These are phyloP conservation scores for Corella eumyota DNA, from an alignment of 23 tunicate species.

Conservation along the genomic window DNA sequence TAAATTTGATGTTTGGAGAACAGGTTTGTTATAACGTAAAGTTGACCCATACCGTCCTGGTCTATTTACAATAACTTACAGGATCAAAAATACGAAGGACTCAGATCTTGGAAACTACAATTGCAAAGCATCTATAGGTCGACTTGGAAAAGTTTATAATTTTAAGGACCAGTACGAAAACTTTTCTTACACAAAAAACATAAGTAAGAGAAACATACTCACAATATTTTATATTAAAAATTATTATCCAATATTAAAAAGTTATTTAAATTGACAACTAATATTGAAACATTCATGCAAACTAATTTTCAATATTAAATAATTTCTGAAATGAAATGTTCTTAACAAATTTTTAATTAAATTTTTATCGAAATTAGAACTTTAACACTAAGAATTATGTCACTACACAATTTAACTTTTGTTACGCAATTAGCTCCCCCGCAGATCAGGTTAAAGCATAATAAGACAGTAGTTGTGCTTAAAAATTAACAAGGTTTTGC, in stretches of 20 bases:
- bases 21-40: constrained; percentile 7
- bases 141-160: constrained; percentile 1
- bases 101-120: constrained; percentile 36
- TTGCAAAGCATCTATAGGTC: constrained; percentile 30
- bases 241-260: neutral
- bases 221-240: neutral
- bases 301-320: no score
- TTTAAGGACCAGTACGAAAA: constrained; percentile 13
- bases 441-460: neutral
- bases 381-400: no score
- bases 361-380: no score
- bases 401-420: no score
- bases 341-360: no score
- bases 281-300: neutral
- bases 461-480: constrained; percentile 10
- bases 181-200: constrained; percentile 16
- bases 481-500: no score
- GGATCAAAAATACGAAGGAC: constrained; percentile 25
- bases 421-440: constrained; percentile 32
- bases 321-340: no score
- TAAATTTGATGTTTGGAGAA: neutral
- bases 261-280: neutral
- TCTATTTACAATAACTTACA: constrained; percentile 9
- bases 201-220: constrained; percentile 10
- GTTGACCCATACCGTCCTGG: constrained; percentile 4